Conservation (phyloP, 2,888 invertebrate species). For the Gortyna flavago region DNA sequence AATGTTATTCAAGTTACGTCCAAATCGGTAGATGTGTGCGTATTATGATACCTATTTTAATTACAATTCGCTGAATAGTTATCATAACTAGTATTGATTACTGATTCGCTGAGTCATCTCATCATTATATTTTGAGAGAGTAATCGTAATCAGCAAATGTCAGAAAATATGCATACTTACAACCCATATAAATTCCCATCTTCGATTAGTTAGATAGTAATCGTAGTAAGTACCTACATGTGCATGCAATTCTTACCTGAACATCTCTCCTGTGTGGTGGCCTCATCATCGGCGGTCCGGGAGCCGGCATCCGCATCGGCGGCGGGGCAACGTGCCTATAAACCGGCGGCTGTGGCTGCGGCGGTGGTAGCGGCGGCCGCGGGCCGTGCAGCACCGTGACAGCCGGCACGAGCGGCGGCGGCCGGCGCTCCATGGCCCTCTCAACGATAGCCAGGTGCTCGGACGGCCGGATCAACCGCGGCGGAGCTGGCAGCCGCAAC, state of each 20-base stretch:
- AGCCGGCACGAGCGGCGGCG: constrained; percentile 77
- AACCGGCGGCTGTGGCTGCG: constrained; percentile 76
- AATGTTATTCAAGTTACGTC: not conserved
- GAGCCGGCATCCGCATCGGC: constrained; percentile 83
- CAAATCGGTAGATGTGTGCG: not conserved
- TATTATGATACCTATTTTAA: not conserved
- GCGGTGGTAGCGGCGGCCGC: constrained; percentile 72
- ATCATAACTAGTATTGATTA: constrained; percentile 1
- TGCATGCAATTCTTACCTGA: constrained; percentile 77
- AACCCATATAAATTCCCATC: not conserved
- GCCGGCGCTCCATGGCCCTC: constrained; percentile 77
- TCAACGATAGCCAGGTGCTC: constrained; percentile 84
- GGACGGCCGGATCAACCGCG: constrained; percentile 85
- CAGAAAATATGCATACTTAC: not conserved
- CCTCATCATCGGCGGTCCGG: constrained; percentile 76
- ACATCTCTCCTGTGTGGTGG: constrained; percentile 82
- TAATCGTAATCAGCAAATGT: not conserved
- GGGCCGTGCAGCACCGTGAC: constrained; percentile 80
- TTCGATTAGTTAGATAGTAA: not conserved
- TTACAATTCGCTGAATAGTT: not conserved
- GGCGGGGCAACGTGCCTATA: constrained; percentile 84
- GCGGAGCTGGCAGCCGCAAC: constrained; percentile 73
- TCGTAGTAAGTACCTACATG: too few relatives aligned
- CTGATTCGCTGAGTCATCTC: not conserved
- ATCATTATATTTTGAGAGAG: not conserved